Evolutionary conservation across 2,888 invertebrate species (phyloP).

Genomic region (Agriotes lineatus): DNA sequence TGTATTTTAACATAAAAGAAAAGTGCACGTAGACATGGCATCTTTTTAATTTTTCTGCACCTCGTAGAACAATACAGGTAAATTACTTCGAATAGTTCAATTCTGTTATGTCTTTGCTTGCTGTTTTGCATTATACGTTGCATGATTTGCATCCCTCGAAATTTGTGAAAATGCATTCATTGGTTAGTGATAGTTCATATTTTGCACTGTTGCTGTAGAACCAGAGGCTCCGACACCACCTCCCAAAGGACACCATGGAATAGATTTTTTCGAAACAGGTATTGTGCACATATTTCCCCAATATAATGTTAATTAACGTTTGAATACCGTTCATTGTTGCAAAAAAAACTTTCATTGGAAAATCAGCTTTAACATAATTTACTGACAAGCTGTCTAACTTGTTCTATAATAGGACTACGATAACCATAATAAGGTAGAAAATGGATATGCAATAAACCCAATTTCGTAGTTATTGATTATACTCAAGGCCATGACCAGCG

Average conservation of each 20-base stretch:
- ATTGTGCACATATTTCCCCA: conserved; percentile 58
- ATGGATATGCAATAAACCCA: conserved; percentile 7
- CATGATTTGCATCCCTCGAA: conserved; percentile 19
- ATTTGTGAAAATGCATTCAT: conserved; percentile 25
- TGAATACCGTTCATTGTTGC: too few species aligned
- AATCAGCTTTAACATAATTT: too few species aligned
- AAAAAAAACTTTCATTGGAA: too few species aligned
- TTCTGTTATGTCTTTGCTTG: conserved; percentile 25
- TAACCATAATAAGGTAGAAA: not conserved
- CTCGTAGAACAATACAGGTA: conserved; percentile 31
- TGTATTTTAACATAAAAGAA: conserved; percentile 53
- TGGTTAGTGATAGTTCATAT: conserved; percentile 30
- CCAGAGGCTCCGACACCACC: conserved; percentile 75
- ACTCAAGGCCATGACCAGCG: not conserved
- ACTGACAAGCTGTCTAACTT: not conserved
- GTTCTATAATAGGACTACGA: not conserved
- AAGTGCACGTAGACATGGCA: conserved; percentile 43
- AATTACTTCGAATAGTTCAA: conserved; percentile 46
- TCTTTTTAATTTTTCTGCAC: conserved; percentile 43
- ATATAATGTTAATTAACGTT: not conserved
- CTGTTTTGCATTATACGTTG: conserved; percentile 29
- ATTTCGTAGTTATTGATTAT: not conserved
- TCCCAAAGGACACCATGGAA: conserved; percentile 72
- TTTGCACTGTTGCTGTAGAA: conserved; percentile 67
- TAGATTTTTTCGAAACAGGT: conserved; percentile 72